Percentiles rank a stretch among this genome's conserved stretches.
phyloP scores from a whole-genome alignment of 2,888 invertebrate species.

The Penaeus monodon region DNA sequence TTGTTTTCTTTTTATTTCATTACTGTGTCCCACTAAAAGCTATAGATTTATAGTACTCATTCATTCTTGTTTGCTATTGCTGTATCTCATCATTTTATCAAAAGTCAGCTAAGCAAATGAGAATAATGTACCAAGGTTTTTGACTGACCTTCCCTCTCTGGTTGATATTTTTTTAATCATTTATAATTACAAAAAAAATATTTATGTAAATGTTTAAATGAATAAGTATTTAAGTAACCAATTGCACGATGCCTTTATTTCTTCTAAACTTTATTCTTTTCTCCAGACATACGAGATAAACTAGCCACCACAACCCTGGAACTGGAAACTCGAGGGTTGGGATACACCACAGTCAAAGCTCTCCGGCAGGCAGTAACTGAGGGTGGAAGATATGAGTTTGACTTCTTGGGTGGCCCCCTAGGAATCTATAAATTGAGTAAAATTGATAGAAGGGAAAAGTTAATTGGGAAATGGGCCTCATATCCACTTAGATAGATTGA shows the following conservation, averaged over 20 bases:
- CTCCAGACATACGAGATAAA: conserved; percentile 60
- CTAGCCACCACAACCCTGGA: conserved; percentile 46
- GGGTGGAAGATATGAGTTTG: conserved; percentile 55
- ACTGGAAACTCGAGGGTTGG: conserved; percentile 57
- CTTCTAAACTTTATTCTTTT: background rate
- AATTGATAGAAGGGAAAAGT: conserved; percentile 60
- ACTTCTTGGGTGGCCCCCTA: conserved; percentile 60
- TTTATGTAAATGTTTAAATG: no score
- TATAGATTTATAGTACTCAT: no score
- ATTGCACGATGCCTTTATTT: background rate
- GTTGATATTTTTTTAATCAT: no score
- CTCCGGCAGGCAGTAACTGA: conserved; percentile 61
- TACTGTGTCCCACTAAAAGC: background rate
- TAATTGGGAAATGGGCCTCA: conserved; percentile 63
- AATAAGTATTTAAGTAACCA: background rate
- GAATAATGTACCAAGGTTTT: no score
- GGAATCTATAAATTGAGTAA: conserved; percentile 55
- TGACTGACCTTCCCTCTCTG: no score
- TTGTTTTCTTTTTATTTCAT: no score
- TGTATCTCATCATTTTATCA: background rate
- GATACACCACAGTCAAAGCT: conserved; percentile 55
- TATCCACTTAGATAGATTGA: conserved; percentile 58
- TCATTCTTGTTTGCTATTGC: background rate
- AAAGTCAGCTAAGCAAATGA: background rate
- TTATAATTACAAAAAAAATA: no score